Base-by-base conservation (phyloP, 2,113 vertebrate species). In the Saguinus imperator region DNA sequence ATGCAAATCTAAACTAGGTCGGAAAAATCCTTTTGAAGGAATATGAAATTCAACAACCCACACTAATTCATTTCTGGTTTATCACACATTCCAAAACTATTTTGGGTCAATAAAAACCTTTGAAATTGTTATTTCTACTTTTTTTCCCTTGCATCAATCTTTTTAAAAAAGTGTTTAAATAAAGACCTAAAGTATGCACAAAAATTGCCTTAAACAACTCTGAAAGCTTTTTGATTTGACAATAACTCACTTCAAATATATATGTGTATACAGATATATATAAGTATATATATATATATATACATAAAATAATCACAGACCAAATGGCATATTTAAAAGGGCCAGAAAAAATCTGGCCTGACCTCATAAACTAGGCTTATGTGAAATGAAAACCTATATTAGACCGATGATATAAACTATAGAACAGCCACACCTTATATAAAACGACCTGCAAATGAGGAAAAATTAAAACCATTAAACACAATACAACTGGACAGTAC, bases 1-100 rank as follows among this genome's bases (percentile, higher is more conserved):
- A 97, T 43, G 35, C 61, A 93, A 97, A 87, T 23, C 82, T 97
- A 58, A 97, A 94, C 6, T 72, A 96, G 61, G 86, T 89, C 64
- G 94, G 45, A 89, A 95, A 97, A 85, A 85, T 58, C 17, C 23
- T 92, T 84, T 58, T 91, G 88, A 94, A 80, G 37, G 27, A 10
- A 55, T 70, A 86, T 82, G 87, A 94, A 95, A 94, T 94, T 93
- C 73, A 89, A 96, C 1, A 88, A 83, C 43, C n/a, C 17, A 90
- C 61, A 73, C 72, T 76, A 97, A 81, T 64, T 97, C 66, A 93
- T 61, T 95, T 77, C 55, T 87, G 57, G 88, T 95, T 81, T 91
- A 91, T 81, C 68, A 86, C 6, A 97, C 9, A 94, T 81, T 68
- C 55, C n/a, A 82, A 95, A 87, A 88, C 55, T 93, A 83, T 83